phyloP scores from a whole-genome alignment of 2,888 invertebrate genomes.

The Julus scanicus region DNA sequence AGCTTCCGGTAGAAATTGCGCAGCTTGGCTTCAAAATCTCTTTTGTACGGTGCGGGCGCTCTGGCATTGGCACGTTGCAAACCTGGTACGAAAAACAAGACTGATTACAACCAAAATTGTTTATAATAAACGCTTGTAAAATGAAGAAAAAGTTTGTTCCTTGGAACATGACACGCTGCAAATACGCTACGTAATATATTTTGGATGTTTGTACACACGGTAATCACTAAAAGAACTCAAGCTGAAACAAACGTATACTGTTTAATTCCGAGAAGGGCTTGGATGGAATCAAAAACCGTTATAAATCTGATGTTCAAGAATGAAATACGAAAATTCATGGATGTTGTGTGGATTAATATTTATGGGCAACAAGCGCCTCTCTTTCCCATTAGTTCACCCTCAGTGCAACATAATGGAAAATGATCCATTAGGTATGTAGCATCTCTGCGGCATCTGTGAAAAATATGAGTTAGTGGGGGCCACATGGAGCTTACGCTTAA shows the following conservation, averaged over 20 bases:
- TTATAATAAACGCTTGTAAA: too few relatives aligned
- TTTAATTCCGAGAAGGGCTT: neutral
- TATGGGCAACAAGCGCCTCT: neutral
- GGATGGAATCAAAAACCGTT: neutral
- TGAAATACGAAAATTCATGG: neutral
- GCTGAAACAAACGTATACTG: neutral
- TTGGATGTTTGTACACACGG: neutral
- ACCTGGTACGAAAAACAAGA: slow-evolving; percentile 58
- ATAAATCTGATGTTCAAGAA: neutral
- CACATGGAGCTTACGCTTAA: neutral
- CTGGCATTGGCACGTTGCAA: slow-evolving; percentile 74
- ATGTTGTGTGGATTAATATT: neutral
- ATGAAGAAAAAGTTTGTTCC: too few relatives aligned
- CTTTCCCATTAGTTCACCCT: slow-evolving; percentile 17
- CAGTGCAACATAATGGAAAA: slow-evolving; percentile 25
- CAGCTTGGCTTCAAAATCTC: slow-evolving; percentile 95
- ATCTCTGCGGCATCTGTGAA: slow-evolving; percentile 8
- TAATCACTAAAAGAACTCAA: neutral
- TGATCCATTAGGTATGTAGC: neutral
- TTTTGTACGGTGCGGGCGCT: slow-evolving; percentile 88
- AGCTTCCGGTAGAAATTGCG: slow-evolving; percentile 93
- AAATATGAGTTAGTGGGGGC: neutral
- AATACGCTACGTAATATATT: too few relatives aligned
- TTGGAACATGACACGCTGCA: too few relatives aligned
- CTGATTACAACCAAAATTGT: too few relatives aligned